phyloP scores from a whole-genome alignment of 2,888 invertebrate genomes.

The Tachina lurida region DNA sequence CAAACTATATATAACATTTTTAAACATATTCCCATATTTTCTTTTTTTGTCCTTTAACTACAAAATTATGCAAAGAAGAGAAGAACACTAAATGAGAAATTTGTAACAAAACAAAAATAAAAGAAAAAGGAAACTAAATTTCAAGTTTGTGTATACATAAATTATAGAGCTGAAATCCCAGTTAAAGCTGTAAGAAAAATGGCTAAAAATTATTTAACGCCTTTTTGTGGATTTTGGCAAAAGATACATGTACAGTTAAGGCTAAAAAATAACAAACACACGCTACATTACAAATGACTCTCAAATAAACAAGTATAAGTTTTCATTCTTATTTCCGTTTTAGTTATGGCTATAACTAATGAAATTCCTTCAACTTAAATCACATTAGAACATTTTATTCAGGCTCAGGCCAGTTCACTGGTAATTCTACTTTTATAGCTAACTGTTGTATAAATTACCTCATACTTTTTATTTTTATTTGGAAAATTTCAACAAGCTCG shows the following conservation, averaged over 20 bases:
- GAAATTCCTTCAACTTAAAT: background rate
- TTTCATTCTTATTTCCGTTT: background rate
- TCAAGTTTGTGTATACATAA: constrained; percentile 67
- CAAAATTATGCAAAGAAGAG: constrained; percentile 11
- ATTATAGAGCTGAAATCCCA: constrained; percentile 64
- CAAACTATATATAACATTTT: constrained; percentile 25
- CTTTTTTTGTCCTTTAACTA: background rate
- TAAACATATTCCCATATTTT: background rate
- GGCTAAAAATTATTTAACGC: constrained; percentile 60
- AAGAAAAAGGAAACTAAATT: no score
- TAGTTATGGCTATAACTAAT: background rate
- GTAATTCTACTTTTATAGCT: background rate
- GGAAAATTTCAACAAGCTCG: no score
- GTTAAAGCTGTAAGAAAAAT: constrained; percentile 55
- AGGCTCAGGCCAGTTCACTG: background rate
- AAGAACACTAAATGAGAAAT: background rate
- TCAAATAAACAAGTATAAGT: background rate
- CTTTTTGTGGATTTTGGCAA: constrained; percentile 54
- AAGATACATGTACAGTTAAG: constrained; percentile 14
- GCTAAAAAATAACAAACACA: background rate
- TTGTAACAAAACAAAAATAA: constrained; percentile 22
- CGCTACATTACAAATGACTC: background rate
- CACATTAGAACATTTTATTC: background rate
- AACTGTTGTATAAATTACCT: background rate
- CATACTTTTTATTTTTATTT: no score